phyloP scores from a whole-genome alignment of 2,888 invertebrate genomes.

The Drosophila formosana region DNA sequence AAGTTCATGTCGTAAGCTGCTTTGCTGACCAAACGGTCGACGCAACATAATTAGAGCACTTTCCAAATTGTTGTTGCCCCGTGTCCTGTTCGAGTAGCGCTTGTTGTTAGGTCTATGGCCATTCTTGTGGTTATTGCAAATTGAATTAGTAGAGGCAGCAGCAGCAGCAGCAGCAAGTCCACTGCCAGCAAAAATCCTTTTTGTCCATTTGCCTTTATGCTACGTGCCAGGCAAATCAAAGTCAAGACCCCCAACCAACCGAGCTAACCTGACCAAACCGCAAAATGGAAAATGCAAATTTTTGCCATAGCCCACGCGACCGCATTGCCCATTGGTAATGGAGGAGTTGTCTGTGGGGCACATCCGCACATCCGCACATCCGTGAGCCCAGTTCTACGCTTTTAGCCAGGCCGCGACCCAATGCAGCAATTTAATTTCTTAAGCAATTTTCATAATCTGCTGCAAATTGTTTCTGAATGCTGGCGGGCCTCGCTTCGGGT shows the following conservation, averaged over 20 bases:
- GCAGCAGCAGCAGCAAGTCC: slow-evolving; percentile 57
- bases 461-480: slow-evolving; percentile 82
- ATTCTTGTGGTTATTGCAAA: slow-evolving; percentile 77
- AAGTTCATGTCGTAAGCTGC: slow-evolving; percentile 72
- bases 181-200: slow-evolving; percentile 71
- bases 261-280: slow-evolving; percentile 37
- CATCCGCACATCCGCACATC: slow-evolving; percentile 4
- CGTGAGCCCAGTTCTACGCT: slow-evolving; percentile 10
- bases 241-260: slow-evolving; percentile 25
- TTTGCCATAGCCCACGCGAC: slow-evolving; percentile 66
- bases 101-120: slow-evolving; percentile 18
- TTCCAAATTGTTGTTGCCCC: slow-evolving; percentile 22
- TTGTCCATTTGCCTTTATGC: slow-evolving; percentile 61
- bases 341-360: slow-evolving; percentile 14
- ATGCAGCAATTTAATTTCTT: slow-evolving; percentile 82
- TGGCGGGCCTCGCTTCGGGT: slow-evolving; percentile 49
- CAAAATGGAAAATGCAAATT: slow-evolving; percentile 80
- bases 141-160: slow-evolving; percentile 74
- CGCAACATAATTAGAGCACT: slow-evolving; percentile 74
- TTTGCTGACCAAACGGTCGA: slow-evolving; percentile 66
- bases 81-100: background rate
- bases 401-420: slow-evolving; percentile 44
- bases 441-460: slow-evolving; percentile 83
- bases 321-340: slow-evolving; percentile 22
- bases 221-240: slow-evolving; percentile 79